phyloP scores from a whole-genome alignment of 1,140 invertebrate species.

The Chionoecetes opilio region DNA sequence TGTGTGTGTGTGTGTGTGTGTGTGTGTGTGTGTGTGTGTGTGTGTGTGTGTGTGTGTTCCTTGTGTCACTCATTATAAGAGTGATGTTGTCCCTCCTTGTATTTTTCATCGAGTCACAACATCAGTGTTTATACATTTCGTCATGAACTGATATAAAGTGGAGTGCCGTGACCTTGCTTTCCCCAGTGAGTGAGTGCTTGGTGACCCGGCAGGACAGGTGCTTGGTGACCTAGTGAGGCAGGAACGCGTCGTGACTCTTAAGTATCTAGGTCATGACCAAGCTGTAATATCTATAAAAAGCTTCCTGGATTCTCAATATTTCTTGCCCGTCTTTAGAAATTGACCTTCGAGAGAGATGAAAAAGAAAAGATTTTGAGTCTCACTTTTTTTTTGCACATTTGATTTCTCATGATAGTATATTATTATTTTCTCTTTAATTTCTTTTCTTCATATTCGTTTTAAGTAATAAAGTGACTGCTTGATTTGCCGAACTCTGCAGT shows the following conservation, averaged over 20 bases:
- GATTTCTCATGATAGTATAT: not conserved
- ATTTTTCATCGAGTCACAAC: no score
- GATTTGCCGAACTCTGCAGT: no score
- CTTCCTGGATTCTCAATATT: not conserved
- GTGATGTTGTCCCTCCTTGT: no score
- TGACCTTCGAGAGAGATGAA: not conserved
- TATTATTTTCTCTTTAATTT: not conserved
- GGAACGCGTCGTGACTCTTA: not conserved
- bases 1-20: no score
- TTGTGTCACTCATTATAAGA: no score
- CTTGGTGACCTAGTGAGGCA: not conserved
- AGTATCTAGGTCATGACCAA: not conserved
- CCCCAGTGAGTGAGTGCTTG: no score
- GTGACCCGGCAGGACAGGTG: not conserved
- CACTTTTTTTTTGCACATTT: not conserved
- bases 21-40: no score
- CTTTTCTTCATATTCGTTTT: not conserved
- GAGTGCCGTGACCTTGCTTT: no score
- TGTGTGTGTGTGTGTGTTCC: no score
- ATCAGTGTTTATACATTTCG: no score
- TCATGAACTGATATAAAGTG: no score
- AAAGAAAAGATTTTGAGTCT: not conserved
- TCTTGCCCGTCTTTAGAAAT: not conserved
- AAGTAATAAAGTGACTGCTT: not conserved
- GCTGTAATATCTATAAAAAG: not conserved